phyloP scores from a whole-genome alignment of 1,140 invertebrate genomes.

The Ephestia elutella region DNA sequence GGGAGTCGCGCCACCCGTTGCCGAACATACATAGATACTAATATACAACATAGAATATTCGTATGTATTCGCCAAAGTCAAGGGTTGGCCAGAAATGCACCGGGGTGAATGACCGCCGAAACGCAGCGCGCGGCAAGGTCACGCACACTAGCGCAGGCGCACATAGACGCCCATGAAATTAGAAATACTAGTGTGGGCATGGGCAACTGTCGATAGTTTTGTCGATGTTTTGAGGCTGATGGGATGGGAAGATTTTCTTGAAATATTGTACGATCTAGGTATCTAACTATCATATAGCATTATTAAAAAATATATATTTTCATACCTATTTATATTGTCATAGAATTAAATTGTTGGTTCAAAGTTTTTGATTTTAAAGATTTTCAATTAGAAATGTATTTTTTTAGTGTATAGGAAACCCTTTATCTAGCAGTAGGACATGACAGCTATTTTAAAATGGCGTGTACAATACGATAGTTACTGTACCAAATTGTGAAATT shows the following conservation, averaged over 20 bases:
- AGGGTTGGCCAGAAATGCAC: constrained; percentile 60
- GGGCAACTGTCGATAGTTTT: constrained; percentile 29
- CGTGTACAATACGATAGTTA: no score
- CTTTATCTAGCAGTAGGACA: no score
- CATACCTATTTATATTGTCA: no score
- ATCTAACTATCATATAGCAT: no score
- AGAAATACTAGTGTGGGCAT: constrained; percentile 61
- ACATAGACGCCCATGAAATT: constrained; percentile 66
- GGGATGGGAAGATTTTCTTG: no score
- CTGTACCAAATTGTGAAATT: no score
- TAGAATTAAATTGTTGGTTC: no score
- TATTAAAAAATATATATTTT: no score
- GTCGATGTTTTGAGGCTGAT: constrained; percentile 21
- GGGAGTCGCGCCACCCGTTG: neutral
- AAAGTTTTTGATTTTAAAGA: no score
- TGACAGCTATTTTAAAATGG: no score
- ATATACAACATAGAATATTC: constrained; percentile 16
- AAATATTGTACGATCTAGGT: no score
- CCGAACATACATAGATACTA: neutral
- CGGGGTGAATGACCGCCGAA: constrained; percentile 68
- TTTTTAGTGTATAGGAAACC: no score
- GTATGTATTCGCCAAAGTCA: constrained; percentile 57
- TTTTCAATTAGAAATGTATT: neutral
- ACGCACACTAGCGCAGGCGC: constrained; percentile 52
- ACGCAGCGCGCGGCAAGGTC: constrained; percentile 60